Conservation (phyloP, 2,888 invertebrate genomes). For the Polyommatus icarus region DNA sequence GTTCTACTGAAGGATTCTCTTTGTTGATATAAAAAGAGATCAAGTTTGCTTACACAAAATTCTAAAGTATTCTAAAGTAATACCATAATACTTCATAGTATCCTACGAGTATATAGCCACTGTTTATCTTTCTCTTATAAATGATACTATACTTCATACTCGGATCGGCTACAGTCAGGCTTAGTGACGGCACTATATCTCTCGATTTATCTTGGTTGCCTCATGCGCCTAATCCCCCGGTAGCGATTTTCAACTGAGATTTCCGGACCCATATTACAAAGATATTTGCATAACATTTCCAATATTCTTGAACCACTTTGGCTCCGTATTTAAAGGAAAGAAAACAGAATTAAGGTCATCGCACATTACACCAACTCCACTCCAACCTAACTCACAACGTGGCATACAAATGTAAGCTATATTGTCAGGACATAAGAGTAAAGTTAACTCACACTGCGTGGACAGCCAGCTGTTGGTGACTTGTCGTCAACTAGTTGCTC, state of each 20-base stretch:
- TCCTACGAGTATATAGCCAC: not conserved
- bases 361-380: no score
- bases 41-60: no score
- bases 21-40: no score
- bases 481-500: no score
- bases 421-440: no score
- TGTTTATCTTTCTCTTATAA: not conserved
- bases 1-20: no score
- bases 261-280: not conserved
- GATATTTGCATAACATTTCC: not conserved
- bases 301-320: not conserved
- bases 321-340: not conserved
- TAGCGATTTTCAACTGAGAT: conserved; percentile 1
- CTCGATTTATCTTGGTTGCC: conserved; percentile 9
- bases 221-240: conserved; percentile 10
- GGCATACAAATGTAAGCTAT: no score
- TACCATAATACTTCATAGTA: not conserved
- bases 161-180: not conserved
- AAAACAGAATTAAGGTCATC: not conserved
- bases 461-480: no score
- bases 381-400: no score
- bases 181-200: conserved; percentile 17
- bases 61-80: no score
- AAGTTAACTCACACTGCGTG: no score
- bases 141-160: not conserved